Conservation (phyloP, 2,888 invertebrate genomes). For the Cybosia mesomella region DNA sequence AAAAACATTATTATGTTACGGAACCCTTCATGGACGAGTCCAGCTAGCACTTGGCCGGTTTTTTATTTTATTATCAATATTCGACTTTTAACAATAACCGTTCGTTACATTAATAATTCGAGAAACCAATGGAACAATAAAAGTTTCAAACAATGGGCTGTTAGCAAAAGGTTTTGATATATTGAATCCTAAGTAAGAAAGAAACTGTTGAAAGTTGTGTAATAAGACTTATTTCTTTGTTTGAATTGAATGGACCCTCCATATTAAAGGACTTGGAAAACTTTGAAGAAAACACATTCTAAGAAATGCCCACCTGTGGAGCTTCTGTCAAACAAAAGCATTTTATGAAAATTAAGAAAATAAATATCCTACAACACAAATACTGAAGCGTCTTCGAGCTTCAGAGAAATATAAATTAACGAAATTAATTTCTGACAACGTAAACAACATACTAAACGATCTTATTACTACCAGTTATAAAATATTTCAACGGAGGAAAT, state of each 20-base stretch:
- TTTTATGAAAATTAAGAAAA: background rate
- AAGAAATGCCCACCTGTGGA: background rate
- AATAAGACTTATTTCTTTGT: constrained; percentile 27
- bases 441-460: no score
- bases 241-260: constrained; percentile 16
- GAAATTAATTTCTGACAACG: background rate
- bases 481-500: no score
- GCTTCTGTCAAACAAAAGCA: background rate
- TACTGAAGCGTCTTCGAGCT: no score
- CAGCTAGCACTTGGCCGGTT: no score
- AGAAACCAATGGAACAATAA: constrained; percentile 15
- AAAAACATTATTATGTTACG: no score
- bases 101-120: constrained; percentile 5
- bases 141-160: constrained; percentile 20
- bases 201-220: constrained; percentile 26
- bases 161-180: constrained; percentile 24
- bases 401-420: no score
- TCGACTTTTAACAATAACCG: constrained; percentile 6
- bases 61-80: background rate
- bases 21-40: no score
- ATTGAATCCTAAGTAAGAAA: constrained; percentile 15
- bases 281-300: constrained; percentile 9
- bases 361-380: no score
- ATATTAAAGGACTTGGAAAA: constrained; percentile 22
- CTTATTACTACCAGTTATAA: background rate